Conservation (phyloP, 2,113 vertebrate species). For the Jacana jacana region DNA sequence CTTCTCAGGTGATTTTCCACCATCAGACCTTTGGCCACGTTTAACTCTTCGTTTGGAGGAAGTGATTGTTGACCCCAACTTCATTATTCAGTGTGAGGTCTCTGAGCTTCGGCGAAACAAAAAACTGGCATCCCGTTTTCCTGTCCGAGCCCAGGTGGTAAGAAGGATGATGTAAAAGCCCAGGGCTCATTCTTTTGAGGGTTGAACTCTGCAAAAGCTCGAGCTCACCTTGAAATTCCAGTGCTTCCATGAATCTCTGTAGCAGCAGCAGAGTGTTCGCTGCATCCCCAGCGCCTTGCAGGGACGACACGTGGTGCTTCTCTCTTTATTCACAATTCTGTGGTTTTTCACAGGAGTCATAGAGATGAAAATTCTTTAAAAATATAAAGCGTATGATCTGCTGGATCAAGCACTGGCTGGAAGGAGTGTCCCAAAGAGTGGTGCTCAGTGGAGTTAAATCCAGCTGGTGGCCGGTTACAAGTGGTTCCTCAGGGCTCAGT, state of each 20-base stretch:
- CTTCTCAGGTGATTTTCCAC: neutral
- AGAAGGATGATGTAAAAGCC: neutral
- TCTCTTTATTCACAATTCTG: neutral
- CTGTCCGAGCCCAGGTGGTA: neutral
- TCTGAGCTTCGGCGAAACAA: neutral
- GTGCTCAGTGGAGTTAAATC: no score
- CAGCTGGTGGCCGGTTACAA: no score
- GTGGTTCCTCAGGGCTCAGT: no score
- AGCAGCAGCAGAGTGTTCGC: rapidly evolving
- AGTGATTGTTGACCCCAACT: neutral
- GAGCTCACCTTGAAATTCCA: neutral
- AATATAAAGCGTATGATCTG: no score
- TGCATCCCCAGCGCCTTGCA: neutral
- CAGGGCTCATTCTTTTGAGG: neutral
- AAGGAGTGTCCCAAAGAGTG: no score
- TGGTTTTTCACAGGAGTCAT: neutral
- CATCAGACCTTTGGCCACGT: neutral
- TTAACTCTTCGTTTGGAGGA: neutral
- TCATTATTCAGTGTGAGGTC: neutral
- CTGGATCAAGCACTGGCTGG: no score
- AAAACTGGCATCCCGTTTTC: neutral
- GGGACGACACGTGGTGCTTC: rapidly evolving
- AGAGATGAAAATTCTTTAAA: neutral
- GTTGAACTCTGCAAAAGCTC: neutral
- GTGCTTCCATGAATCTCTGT: rapidly evolving